Conservation (phyloP, 2,888 invertebrate genomes). For the Lapara coniferarum region DNA sequence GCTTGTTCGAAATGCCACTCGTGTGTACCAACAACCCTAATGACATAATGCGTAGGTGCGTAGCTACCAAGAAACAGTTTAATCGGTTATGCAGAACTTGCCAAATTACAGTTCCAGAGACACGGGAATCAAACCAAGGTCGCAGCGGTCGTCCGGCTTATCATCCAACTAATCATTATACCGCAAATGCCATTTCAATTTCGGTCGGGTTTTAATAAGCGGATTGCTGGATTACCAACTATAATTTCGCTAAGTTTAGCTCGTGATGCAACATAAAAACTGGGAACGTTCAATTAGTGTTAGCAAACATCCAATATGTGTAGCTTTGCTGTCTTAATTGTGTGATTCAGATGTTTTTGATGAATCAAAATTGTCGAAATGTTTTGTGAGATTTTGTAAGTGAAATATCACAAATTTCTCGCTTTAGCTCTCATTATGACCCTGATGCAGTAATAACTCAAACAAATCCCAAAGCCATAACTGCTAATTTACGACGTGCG, state of each 20-base stretch:
- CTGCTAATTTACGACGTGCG: neutral
- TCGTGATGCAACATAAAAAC: constrained; percentile 26
- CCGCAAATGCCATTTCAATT: constrained; percentile 79
- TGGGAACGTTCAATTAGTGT: constrained; percentile 19
- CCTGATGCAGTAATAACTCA: neutral
- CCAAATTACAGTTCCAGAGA: constrained; percentile 81
- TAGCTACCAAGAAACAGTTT: constrained; percentile 78
- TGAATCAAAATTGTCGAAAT: neutral
- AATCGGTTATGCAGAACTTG: constrained; percentile 79
- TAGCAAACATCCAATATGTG: constrained; percentile 20
- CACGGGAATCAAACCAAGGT: constrained; percentile 81
- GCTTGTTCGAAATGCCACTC: constrained; percentile 47
- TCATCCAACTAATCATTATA: constrained; percentile 80
- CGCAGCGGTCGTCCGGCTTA: constrained; percentile 77
- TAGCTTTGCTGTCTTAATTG: constrained; percentile 1
- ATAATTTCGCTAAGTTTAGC: constrained; percentile 52
- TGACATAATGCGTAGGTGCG: constrained; percentile 72
- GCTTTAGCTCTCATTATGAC: too few relatives aligned
- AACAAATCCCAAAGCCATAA: neutral
- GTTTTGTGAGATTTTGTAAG: neutral
- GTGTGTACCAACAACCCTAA: constrained; percentile 63
- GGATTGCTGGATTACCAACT: constrained; percentile 63
- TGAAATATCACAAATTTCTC: neutral
- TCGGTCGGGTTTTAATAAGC: constrained; percentile 73
- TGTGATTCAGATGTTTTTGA: constrained; percentile 3